A percentile compares a stretch with the other conserved stretches of the same genome.
phyloP scores from a whole-genome alignment of 2,797 vertebrate species.

The Pitangus sulphuratus region DNA sequence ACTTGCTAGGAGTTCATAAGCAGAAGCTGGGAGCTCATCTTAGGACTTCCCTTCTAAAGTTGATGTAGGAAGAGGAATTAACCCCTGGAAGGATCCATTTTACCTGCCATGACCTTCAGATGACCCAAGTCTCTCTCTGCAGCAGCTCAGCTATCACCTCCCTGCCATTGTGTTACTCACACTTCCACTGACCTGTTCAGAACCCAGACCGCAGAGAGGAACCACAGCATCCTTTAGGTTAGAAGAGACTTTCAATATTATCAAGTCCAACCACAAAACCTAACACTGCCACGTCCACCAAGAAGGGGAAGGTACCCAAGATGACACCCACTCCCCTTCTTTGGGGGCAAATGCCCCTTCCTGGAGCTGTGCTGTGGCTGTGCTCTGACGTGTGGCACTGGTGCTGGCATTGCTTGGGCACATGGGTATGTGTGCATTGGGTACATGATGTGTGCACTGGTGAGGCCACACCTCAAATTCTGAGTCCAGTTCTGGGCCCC shows the following conservation, averaged over 20 bases:
- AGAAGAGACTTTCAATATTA: neutral
- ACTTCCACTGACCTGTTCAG: neutral
- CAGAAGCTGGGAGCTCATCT: neutral
- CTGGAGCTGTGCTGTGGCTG: neutral
- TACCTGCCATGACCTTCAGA: neutral
- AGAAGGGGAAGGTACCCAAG: neutral
- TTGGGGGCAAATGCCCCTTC: neutral
- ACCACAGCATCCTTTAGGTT: neutral
- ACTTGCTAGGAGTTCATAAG: neutral
- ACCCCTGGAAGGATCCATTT: neutral
- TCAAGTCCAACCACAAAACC: no score
- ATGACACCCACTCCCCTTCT: neutral
- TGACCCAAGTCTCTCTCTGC: neutral
- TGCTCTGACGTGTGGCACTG: neutral
- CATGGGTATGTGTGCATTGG: accelerated
- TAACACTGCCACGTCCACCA: no score
- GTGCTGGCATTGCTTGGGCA: neutral
- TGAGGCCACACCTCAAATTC: neutral
- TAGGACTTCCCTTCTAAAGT: neutral
- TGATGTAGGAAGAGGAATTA: neutral
- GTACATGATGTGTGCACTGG: accelerated
- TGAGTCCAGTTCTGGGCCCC: neutral
- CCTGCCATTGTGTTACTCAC: neutral
- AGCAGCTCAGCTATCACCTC: neutral
- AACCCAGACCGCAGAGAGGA: neutral